Base-by-base conservation (phyloP, 2,113 vertebrate genomes). In the Paracanthobrama guichenoti region DNA sequence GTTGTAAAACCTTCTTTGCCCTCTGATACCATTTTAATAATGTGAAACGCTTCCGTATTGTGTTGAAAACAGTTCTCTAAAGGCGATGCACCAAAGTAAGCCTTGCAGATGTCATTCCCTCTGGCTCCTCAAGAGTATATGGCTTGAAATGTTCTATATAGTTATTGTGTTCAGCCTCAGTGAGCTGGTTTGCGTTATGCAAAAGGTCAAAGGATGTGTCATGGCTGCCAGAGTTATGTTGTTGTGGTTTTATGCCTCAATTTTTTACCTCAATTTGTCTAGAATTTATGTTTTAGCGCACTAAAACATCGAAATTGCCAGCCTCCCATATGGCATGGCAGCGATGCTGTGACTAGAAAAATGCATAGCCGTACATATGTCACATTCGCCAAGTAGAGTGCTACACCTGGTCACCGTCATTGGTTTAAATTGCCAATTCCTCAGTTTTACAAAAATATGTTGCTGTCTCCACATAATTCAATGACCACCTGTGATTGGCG, bases 1-100 rank as follows among this genome's bases (percentile, higher is more conserved):
- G 18, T 53, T 81, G 44, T 66, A 44, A 81, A 67, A 10, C 79
- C 24, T 28, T 81, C 42, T 10, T 16, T 28, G n/a, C 42, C 77
- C 77, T 81, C 79, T 53, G 42, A 67, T 60, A 81, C 79, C 35
- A 57, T 62, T 50, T 67, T 66, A 81, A 50, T 67, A 81, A 67
- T 50, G 26, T 35, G 60, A 80, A 44, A 20, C 10, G 16, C n/a
- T 80, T 64, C 78, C 1, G 60, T 11, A 20, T 62, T 46, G 60
- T 80, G 60, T 78, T 60, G 35, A 7, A 46, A 44, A 22, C 44
- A 3, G 12, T 74, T 8, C 44, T 62, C 57, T 46, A 8, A 55
- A 55, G 53, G n/a, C 9, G 6, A 42, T 62, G 39, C 11, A 26
- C 77, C 57, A 79, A 24, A 62, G 76, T 28, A 67, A 50, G 12